A percentile compares a stretch with the other conserved stretches of the same genome.
These are phyloP conservation scores for Podarcis raffonei DNA, from an alignment of 2,113 vertebrate genomes.

Conservation along the genomic window DNA sequence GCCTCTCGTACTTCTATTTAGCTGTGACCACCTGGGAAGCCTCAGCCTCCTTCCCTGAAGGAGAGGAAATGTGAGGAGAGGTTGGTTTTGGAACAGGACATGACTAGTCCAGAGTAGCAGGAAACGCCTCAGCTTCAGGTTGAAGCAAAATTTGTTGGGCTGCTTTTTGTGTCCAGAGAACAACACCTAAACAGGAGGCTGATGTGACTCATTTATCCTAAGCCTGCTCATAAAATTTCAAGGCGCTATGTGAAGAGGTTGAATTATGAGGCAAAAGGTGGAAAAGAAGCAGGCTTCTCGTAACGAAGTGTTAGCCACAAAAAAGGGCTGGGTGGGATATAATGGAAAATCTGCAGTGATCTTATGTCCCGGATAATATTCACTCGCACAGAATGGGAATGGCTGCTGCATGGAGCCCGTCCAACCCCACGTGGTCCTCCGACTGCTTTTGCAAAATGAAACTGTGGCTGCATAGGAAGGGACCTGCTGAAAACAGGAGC, in stretches of 20 bases:
- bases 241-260: constrained; percentile 57
- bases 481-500: constrained; percentile 27
- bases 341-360: constrained; percentile 48
- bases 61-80: constrained; percentile 39
- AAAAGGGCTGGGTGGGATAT: constrained; percentile 36
- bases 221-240: constrained; percentile 65
- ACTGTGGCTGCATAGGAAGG: constrained; percentile 34
- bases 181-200: constrained; percentile 57
- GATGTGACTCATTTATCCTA: constrained; percentile 64
- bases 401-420: constrained; percentile 37
- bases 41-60: constrained; percentile 9
- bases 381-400: constrained; percentile 22
- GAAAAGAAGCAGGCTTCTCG: constrained; percentile 50
- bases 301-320: constrained; percentile 71
- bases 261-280: constrained; percentile 66
- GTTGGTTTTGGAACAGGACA: constrained; percentile 52
- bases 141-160: constrained; percentile 32
- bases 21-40: constrained; percentile 40
- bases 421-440: constrained; percentile 33
- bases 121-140: constrained; percentile 36
- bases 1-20: constrained; percentile 28
- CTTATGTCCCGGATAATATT: constrained; percentile 47
- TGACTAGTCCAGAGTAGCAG: constrained; percentile 18
- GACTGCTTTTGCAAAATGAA: constrained; percentile 32
- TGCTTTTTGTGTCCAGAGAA: constrained; percentile 29